Evolutionary conservation across 2,113 vertebrate genomes (phyloP).

Genomic region (Tichodroma muraria): DNA sequence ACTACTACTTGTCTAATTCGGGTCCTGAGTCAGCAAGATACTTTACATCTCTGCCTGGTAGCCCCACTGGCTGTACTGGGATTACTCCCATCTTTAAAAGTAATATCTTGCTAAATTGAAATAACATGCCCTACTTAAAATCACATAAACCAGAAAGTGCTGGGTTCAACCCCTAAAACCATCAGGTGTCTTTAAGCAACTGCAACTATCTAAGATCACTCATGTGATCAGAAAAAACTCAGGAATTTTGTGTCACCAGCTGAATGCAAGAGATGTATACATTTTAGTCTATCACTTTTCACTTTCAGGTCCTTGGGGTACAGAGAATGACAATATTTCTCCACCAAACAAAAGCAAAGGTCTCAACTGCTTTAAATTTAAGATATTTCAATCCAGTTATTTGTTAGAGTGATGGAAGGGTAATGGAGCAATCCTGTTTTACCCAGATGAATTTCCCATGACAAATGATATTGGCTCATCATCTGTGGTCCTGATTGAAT

Average conservation of each 20-base stretch:
- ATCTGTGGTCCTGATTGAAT: slow-evolving; percentile 75
- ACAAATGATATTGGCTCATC: slow-evolving; percentile 83
- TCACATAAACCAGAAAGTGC: not conserved
- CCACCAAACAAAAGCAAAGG: slow-evolving; percentile 24
- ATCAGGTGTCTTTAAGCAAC: not conserved
- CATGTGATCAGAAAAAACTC: not conserved
- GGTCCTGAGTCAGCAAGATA: slow-evolving; percentile 53
- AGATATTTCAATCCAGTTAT: slow-evolving; percentile 58
- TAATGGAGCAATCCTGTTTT: slow-evolving; percentile 75
- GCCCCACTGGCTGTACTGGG: slow-evolving; percentile 27
- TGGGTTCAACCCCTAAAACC: not conserved
- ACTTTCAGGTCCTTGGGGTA: slow-evolving; percentile 33
- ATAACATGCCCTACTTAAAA: slow-evolving; percentile 50
- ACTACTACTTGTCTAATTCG: slow-evolving; percentile 34
- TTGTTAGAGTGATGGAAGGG: slow-evolving; percentile 69
- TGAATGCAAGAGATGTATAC: not conserved
- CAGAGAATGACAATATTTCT: slow-evolving; percentile 37
- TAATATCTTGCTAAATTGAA: slow-evolving; percentile 33
- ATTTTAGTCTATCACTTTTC: slow-evolving; percentile 4
- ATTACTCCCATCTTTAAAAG: slow-evolving; percentile 39
- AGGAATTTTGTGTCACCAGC: not conserved
- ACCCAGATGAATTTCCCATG: slow-evolving; percentile 87
- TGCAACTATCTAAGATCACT: not conserved
- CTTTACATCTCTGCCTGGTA: slow-evolving; percentile 22
- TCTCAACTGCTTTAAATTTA: slow-evolving; percentile 69